Evolutionary conservation across 53 echinoderm and acorn worm genomes (phyloP), one percentile per base, ranked within the genome.

Genomic region (Temnopleurus reevesii): DNA sequence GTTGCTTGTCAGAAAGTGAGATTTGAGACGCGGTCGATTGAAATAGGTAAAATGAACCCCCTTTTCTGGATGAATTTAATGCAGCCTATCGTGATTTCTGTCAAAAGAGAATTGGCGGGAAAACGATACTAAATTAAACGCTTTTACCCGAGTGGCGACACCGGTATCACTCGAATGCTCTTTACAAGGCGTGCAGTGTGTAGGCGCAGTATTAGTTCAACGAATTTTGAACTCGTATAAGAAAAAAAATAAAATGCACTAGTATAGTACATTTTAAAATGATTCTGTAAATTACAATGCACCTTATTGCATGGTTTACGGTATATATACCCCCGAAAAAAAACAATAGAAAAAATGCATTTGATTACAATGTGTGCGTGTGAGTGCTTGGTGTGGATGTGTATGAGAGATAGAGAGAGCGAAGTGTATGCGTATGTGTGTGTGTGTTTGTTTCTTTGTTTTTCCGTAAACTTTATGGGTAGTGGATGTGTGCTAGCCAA

Each of bases 121-220:
- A 71, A 38, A 71, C 71, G 36, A 71, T 41, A 71, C 71, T 41
- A 41, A 71, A 71, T 71, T 41, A 71, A 38, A 71, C 71, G 36
- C 34, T 71, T 36, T 71, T 71, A 41, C 71, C n/a, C 41, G 41
- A 71, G 41, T 71, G 71, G 71, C 71, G 23, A n/a, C n/a, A n/a
- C n/a, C n/a, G n/a, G n/a, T n/a, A n/a, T n/a, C n/a, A n/a, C n/a
- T n/a, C n/a, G n/a, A n/a, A 2, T 71, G 71, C 41, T 41, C 71
- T 41, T 71, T 56, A 55, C n/a, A 2, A 55, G 34, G 36, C 41
- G 25, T 55, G 21, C 19, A 34, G 56, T 23, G 56, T 35, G 15
- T 64, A 34, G 35, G 33, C 35, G 25, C n/a, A n/a, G n/a, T n/a
- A n/a, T n/a, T n/a, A n/a, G n/a, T n/a, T n/a, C n/a, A n/a, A n/a